Base-by-base conservation (phyloP, 2,113 vertebrate genomes). In the Osmerus mordax region DNA sequence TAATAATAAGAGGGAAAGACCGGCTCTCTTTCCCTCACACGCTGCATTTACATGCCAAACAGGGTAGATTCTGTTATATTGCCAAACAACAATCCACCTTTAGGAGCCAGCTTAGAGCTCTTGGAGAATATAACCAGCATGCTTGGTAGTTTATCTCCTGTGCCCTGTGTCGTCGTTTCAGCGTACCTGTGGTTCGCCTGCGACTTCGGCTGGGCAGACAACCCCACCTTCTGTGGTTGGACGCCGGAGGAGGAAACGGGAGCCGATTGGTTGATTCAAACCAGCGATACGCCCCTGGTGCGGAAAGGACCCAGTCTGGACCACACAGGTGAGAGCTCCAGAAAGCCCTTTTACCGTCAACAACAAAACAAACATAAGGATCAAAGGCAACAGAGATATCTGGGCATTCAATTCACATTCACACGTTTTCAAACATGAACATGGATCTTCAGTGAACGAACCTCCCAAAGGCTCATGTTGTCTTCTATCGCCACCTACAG, bases 181-280 rank as follows among this genome's bases (percentile, higher is more conserved):
- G 91, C 78, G 0, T 91, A 94, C 16, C 86, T 95, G 55, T 96
- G 93, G 88, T 96, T 98, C 71, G 94, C 94, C 87, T 99, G 97
- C 82, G 93, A 91, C 84, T 99, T 99, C 83, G 96, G 97, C 85
- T 95, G 93, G 92, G 87, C 90, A 55, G 92, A 89, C 62, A 88
- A 91, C 65, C 93, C 95, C 55, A 96, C 95, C 0, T 91, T 94
- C 85, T 99, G 97, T 78, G 94, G 93, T 53, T 99, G 97, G 97
- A 94, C 91, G 74, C 91, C 87, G 0, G 96, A 98, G 76, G 84
- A 64, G 47, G 91, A 92, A 0, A 88, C 89, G 3, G 94, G 93
- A 18, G 91, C 95, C 13, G 90, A 91, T 74, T 99, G 97, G 97
- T 89, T 93, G 0, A 91, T 97, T 78, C 90, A 96, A 73, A 70